phyloP scores from a whole-genome alignment of 1,140 invertebrate genomes.

The Brachionus plicatilis region DNA sequence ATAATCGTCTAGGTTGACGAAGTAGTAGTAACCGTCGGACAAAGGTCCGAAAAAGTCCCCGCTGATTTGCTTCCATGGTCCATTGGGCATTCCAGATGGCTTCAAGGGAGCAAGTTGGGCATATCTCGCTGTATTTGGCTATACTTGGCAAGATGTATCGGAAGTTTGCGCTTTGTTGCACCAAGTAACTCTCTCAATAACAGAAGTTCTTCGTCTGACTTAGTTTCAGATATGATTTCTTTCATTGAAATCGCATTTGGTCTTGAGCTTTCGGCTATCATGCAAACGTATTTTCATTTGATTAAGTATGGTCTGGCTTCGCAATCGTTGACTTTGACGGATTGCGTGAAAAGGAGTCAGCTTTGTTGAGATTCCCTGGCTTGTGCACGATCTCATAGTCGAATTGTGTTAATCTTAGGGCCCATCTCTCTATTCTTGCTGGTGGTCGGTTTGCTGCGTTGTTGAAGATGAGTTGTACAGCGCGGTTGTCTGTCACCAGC shows the following conservation, averaged over 20 bases:
- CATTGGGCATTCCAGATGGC: neutral
- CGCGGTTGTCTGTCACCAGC: neutral
- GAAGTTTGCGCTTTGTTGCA: neutral
- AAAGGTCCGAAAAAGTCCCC: neutral
- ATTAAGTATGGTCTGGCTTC: neutral
- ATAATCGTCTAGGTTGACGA: neutral
- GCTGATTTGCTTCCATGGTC: neutral
- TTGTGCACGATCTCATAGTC: neutral
- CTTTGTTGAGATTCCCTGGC: neutral
- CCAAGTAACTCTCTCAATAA: neutral
- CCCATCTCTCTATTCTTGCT: neutral
- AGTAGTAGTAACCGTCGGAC: neutral
- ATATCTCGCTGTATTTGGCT: neutral
- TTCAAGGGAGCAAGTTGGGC: neutral
- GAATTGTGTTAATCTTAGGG: neutral
- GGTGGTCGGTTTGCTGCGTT: neutral
- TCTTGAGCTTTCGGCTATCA: neutral
- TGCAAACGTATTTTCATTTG: neutral
- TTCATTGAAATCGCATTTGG: too few species aligned
- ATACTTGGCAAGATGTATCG: neutral
- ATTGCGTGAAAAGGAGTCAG: neutral
- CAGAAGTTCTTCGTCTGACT: neutral
- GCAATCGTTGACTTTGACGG: neutral
- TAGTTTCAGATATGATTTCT: neutral
- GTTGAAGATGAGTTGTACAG: neutral